Evolutionary conservation across 2,113 vertebrate genomes (phyloP), one percentile per base, ranked within the genome.

Genomic region (Gavialis gangeticus): DNA sequence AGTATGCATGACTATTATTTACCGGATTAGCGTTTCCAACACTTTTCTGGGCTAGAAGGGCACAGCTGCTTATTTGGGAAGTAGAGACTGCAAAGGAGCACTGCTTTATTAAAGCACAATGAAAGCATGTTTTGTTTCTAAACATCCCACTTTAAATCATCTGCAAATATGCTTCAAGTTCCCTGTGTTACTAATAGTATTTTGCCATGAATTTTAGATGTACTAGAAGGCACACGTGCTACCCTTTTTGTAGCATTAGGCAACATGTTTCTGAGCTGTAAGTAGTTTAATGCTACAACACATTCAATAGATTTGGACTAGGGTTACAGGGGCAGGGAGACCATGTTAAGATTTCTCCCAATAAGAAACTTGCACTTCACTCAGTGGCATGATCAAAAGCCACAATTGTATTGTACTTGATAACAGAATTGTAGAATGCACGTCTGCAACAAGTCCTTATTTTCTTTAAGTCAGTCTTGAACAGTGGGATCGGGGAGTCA

Each of bases 331-430:
- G 75, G 85, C 95, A 95, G 89, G 17, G 83, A 95, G 79, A 28
- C 85, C 9, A 46, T 64, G n/a, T 76, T 76, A 89, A 84, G 63
- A 89, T 34, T 1, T 14, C 7, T 90, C n/a, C 54, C 0, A 2
- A 89, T 67, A 86, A 87, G 21, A n/a, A 89, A 87, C 84, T 89
- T 92, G 57, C 77, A 64, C 80, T 85, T 80, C 6, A 92, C 46
- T 73, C 63, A 94, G 91, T 2, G 7, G 62, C 66, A 78, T 58
- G 64, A 91, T 6, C 80, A 92, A 27, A 75, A 60, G 55, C 77
- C 58, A 79, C 86, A 11, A 75, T 46, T 66, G 58, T 12, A 57
- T 2, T 46, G 27, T 17, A 85, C 58, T 82, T 17, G 27, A 17
- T 27, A 94, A 82, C 27, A 11, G 58, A 88, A 82, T 54, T 62